phyloP scores from a whole-genome alignment of 2,888 invertebrate genomes.

The Ormia ochracea region DNA sequence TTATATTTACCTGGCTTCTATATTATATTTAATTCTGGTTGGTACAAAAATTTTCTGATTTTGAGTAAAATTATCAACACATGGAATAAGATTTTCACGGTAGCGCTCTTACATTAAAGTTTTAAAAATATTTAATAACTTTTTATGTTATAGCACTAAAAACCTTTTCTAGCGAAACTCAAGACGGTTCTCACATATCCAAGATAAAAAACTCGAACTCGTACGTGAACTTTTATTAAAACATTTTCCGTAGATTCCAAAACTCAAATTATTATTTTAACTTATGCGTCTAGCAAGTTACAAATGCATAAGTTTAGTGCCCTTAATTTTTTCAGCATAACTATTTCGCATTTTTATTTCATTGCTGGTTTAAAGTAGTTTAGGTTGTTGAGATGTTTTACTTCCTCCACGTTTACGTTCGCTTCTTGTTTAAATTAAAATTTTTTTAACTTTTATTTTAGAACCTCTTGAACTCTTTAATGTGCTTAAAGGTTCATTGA shows the following conservation, averaged over 20 bases:
- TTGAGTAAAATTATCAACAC: too few species aligned
- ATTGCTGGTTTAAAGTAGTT: constrained; percentile 12
- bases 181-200: too few species aligned
- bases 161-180: too few species aligned
- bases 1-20: too few species aligned
- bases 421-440: constrained; percentile 12
- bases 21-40: too few species aligned
- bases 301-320: neutral
- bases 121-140: too few species aligned
- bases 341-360: neutral
- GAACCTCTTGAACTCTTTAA: constrained; percentile 28
- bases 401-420: neutral
- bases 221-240: too few species aligned
- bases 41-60: too few species aligned
- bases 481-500: constrained; percentile 51
- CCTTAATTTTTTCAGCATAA: neutral
- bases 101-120: too few species aligned
- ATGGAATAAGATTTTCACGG: too few species aligned
- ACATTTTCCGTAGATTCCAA: neutral
- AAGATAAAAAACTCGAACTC: too few species aligned
- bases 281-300: neutral
- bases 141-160: too few species aligned
- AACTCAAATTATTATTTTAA: neutral
- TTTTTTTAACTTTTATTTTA: constrained; percentile 40
- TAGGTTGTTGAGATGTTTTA: neutral